Evolutionary conservation across 2,888 invertebrate species (phyloP).

Genomic region (Euphydryas editha): DNA sequence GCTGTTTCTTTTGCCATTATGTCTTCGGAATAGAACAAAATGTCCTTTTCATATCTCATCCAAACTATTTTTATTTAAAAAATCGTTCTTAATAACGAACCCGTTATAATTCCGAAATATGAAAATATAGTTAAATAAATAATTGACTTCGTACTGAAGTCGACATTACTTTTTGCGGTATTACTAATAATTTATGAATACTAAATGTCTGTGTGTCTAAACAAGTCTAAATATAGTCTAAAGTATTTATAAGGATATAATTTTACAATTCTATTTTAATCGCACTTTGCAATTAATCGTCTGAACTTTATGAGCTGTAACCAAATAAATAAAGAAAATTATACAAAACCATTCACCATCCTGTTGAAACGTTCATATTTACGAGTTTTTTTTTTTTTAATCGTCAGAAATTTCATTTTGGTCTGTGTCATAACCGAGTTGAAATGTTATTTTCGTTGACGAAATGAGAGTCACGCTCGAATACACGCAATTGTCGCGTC

Average conservation of each 20-base stretch:
- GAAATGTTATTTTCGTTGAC: not conserved
- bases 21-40: slow-evolving; percentile 3
- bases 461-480: slow-evolving; percentile 1
- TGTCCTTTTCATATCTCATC: slow-evolving; percentile 3
- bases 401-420: slow-evolving; percentile 2
- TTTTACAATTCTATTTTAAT: too few relatives aligned
- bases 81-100: not conserved
- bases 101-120: too few relatives aligned
- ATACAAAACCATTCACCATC: not conserved
- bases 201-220: too few relatives aligned
- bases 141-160: too few relatives aligned
- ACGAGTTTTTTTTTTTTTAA: slow-evolving; percentile 9
- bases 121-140: too few relatives aligned
- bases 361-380: not conserved
- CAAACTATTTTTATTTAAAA: not conserved
- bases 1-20: slow-evolving; percentile 8
- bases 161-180: too few relatives aligned
- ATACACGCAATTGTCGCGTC: not conserved
- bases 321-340: not conserved
- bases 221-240: too few relatives aligned
- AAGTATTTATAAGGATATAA: too few relatives aligned
- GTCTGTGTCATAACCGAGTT: not conserved
- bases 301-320: too few relatives aligned
- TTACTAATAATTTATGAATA: too few relatives aligned
- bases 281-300: too few relatives aligned